Evolutionary conservation across 2,888 invertebrate genomes (phyloP), one percentile per base, ranked within the genome.

Genomic region (Stenurella melanura): DNA sequence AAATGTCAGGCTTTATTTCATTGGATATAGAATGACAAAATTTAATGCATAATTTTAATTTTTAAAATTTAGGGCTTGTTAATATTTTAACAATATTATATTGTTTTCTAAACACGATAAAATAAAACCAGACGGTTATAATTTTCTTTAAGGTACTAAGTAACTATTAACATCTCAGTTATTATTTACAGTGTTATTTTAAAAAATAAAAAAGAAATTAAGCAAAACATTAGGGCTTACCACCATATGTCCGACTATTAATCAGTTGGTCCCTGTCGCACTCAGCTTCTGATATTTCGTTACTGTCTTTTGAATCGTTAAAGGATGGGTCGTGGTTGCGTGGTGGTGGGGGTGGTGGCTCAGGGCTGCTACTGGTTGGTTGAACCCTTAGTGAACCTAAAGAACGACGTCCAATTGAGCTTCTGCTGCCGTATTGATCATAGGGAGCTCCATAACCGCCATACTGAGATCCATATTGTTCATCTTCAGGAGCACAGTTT

Each of bases 251-350:
- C 87, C 96, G 94, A 77, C 93, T 94, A 90, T 95, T 94, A 86
- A 93, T 92, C 76, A 93, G 89, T 86, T 94, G 94, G 88, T 95
- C 95, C 82, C 95, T 95, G 91, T 97, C 97, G 90, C 97, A 97
- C 90, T 97, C 97, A 85, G 97, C 96, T 90, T 97, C 97, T 88
- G 96, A 96, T 90, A 96, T 96, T 91, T 97, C 97, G 91, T 96
- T 97, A 90, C 96, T 96, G 90, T 97, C 96, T 92, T 97, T 97
- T 89, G 96, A 96, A 90, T 97, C 97, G 90, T 97, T 97, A 91
- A 96, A 96, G 75, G 94, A 94, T 85, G 92, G 93, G 89, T 95
- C 96, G 87, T 96, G 95, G 90, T 96, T 96, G 88, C 94, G 94
- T 87, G 94, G 96, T 85, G 94, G 96, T 83, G 94, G 96, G 91